Percentiles rank a stretch among this genome's conserved stretches.
These are phyloP conservation scores for Sminthurides bifidus DNA, from an alignment of 1,140 invertebrate genomes.

Conservation along the genomic window DNA sequence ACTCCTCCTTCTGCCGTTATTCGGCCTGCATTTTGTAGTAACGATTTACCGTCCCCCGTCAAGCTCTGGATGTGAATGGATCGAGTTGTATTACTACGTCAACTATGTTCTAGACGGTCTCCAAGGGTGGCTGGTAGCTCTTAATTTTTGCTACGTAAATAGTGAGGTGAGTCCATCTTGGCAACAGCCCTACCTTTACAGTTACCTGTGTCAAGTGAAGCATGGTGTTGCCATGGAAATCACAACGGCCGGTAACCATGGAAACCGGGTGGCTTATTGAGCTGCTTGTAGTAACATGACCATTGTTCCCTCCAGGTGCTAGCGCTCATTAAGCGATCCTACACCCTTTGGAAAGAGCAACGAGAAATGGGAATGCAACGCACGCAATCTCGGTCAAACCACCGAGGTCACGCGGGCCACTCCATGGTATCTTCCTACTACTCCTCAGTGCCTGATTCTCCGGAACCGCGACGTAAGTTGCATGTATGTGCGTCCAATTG, in stretches of 20 bases:
- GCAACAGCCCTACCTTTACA: neutral
- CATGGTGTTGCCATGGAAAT: neutral
- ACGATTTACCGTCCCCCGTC: constrained; percentile 41
- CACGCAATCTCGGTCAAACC: constrained; percentile 7
- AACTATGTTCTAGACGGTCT: constrained; percentile 40
- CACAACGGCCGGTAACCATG: neutral
- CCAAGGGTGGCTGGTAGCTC: constrained; percentile 38
- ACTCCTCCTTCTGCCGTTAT: constrained; percentile 45
- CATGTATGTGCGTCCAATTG: too few species aligned
- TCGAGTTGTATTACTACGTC: constrained; percentile 36
- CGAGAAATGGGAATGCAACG: constrained; percentile 1
- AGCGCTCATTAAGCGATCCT: constrained; percentile 30
- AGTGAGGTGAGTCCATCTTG: constrained; percentile 38
- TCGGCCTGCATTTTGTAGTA: constrained; percentile 47
- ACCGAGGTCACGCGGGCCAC: constrained; percentile 11
- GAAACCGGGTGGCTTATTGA: neutral
- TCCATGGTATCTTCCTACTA: constrained; percentile 28
- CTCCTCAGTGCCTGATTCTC: constrained; percentile 28
- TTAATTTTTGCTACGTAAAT: constrained; percentile 46
- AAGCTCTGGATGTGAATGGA: constrained; percentile 33
- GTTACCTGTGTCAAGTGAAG: neutral
- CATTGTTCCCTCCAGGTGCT: constrained; percentile 26
- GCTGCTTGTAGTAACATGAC: neutral
- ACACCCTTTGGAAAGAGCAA: constrained; percentile 27
- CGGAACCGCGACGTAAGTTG: constrained; percentile 21